Evolutionary conservation across 1,140 invertebrate species (phyloP), one percentile per base, ranked within the genome.

Genomic region (Nephotettix cincticeps): DNA sequence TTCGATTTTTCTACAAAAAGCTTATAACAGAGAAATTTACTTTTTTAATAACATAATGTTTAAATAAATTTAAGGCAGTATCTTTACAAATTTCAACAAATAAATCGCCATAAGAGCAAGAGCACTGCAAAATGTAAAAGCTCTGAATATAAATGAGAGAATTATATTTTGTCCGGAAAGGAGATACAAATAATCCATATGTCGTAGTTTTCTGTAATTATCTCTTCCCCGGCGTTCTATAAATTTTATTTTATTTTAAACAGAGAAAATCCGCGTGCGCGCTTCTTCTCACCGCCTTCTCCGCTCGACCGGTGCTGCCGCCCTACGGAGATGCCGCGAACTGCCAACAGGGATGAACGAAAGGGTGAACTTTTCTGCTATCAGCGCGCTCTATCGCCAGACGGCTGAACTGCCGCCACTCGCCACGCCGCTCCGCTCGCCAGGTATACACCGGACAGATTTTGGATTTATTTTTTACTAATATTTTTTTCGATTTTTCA

Each of bases 291-390:
- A 27, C 17, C 32, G 28, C 32, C 13, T 19, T 67, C 36, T 30
- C 45, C 27, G 21, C 32, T 29, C 28, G 64, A 21, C 64, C 36
- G 13, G n/a, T 43, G 6, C 36, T 43, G 36, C 17, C 36, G 45
- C 40, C 64, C 45, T 45, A 40, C 64, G 64, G 64, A 43, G 21
- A 14, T 11, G 32, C 17, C 64, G 21, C 27, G 21, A 67, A 67
- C 64, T 67, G 30, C 36, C 9, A n/a, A 67, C 1, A 30, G 64
- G 64, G 36, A 45, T 19, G 64, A 67, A 23, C 3, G 32, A 27
- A 67, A 67, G 64, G 64, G 64, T 67, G 64, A 67, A 45, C 1
- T 40, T 67, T 43, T 40, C 36, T 67, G 64, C 14, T 67, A 23
- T 67, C 64, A 43, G 32, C 64, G 64, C 64, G 32, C 36, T 27